Evolutionary conservation across 2,888 invertebrate species (phyloP), one percentile per base, ranked within the genome.

Genomic region (Hybos culiciformis): DNA sequence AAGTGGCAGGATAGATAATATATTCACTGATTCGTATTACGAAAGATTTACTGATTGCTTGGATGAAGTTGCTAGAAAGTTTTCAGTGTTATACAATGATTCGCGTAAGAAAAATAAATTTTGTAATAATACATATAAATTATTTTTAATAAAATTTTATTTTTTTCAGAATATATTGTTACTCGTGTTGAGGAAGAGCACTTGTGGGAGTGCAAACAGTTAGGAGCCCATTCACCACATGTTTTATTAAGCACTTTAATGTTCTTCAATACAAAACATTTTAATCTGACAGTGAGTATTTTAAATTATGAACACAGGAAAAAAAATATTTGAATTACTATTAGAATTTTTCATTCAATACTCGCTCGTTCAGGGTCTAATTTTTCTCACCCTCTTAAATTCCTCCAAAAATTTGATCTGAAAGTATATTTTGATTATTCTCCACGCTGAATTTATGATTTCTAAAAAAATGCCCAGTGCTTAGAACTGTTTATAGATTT

Each of bases 201-300:
- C 63, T 69, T 96, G 46, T 96, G 94, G 96, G 93, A 94, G 62
- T 84, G 90, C 56, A 90, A 90, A 60, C 93, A 94, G 66, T 71
- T 96, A 12, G 94, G 96, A 15, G 92, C 92, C 5, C 91, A 92
- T 68, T 92, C 93, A 1, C 94, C 96, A 0, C 87, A 91, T 61
- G 91, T 93, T 1, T 71, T 96, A 5, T 71, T 94, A 1, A 91
- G 87, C 53, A 94, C 94, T 1, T 74, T 96, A 3, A 87, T 96
- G 80, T 96, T 91, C 66, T 93, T 94, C 67, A 93, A 93, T 65
- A 93, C 93, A 1, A 93, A 93, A 70, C 87, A 91, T 70, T 94
- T 94, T 64, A 87, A 90, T 70, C 74, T 96, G 50, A 86, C 85
- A 63, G 91, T 90, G 66, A 73, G 78, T 69, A 17, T 32, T 15